Evolutionary conservation across 2,888 invertebrate species (phyloP).

Genomic region (Cyrtodaria siliqua): DNA sequence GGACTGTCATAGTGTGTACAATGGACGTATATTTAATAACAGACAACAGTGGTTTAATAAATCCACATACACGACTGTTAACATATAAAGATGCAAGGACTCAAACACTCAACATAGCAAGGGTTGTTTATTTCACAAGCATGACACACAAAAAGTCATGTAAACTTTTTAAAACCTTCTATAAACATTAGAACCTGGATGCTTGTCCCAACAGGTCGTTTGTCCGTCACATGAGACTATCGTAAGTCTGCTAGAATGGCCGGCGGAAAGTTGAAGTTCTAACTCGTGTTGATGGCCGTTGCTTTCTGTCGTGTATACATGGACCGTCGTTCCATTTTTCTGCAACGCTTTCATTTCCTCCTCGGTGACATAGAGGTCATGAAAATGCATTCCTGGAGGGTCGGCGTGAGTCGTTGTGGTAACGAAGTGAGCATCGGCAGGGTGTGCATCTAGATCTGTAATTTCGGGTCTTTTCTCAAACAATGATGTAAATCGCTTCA

Average conservation of each 20-base stretch:
- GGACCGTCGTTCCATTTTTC: conserved; percentile 37
- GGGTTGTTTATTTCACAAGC: no score
- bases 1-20: no score
- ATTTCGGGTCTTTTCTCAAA: conserved; percentile 50
- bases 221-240: conserved; percentile 57
- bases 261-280: conserved; percentile 40
- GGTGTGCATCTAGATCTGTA: conserved; percentile 18
- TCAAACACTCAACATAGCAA: no score
- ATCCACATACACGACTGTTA: no score
- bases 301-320: conserved; percentile 56
- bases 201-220: conserved; percentile 64
- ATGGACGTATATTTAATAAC: no score
- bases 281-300: conserved; percentile 69
- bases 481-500: conserved; percentile 38
- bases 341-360: conserved; percentile 43
- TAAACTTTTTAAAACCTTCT: no score
- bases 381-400: conserved; percentile 65
- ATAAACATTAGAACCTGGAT: no score
- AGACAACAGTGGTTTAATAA: no score
- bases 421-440: conserved; percentile 47
- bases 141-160: no score
- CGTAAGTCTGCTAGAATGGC: conserved; percentile 5
- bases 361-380: conserved; percentile 61
- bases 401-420: conserved; percentile 49
- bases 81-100: no score